A percentile compares a stretch with the other conserved stretches of the same genome.
phyloP scores from a whole-genome alignment of 2,888 invertebrate genomes.

The Amblyjoppa proteus region DNA sequence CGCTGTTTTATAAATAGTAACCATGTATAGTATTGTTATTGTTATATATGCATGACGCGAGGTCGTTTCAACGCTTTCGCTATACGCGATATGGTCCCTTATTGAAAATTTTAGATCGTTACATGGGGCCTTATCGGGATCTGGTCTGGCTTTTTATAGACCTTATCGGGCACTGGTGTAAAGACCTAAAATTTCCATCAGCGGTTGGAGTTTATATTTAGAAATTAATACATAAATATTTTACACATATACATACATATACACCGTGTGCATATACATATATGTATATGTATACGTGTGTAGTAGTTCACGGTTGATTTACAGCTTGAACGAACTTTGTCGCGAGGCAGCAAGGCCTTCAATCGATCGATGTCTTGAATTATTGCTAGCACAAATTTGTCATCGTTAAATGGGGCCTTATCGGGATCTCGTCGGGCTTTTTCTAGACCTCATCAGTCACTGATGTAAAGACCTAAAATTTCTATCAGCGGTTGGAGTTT shows the following conservation, averaged over 20 bases:
- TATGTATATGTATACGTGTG: neutral
- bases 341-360: neutral
- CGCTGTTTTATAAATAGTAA: conserved; percentile 28
- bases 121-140: no score
- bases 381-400: no score
- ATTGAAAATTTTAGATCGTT: no score
- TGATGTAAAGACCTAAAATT: no score
- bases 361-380: no score
- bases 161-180: no score
- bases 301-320: conserved; percentile 30
- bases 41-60: conserved; percentile 52
- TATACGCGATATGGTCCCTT: neutral
- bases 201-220: neutral
- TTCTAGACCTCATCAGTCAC: no score
- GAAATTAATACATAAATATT: neutral
- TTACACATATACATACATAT: conserved; percentile 2
- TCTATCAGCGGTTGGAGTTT: no score
- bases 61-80: conserved; percentile 53
- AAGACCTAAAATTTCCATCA: no score
- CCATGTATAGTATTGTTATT: conserved; percentile 19
- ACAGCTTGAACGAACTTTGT: conserved; percentile 28
- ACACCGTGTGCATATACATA: conserved; percentile 4
- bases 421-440: no score
- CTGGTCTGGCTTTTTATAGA: no score
- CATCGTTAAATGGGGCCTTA: no score